Percentiles rank a stretch among this genome's conserved stretches.
Evolutionary conservation across 2,113 vertebrate species (phyloP).

Genomic region (Dipodomys merriami): DNA sequence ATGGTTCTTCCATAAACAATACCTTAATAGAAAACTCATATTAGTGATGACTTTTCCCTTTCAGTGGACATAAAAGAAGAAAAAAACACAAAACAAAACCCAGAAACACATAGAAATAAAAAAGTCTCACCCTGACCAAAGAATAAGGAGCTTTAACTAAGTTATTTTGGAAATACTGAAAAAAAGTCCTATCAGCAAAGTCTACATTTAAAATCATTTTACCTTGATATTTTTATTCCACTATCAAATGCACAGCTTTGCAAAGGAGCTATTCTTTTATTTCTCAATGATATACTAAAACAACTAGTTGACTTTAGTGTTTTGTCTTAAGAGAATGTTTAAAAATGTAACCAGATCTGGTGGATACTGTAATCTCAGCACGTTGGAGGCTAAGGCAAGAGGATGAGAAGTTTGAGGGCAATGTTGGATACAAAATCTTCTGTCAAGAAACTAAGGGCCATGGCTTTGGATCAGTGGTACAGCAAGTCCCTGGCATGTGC

Average conservation of each 20-base stretch:
- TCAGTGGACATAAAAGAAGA: not conserved
- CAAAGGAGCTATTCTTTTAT: constrained; percentile 3
- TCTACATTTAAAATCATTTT: constrained; percentile 11
- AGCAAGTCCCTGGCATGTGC: too few species aligned
- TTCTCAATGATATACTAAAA: constrained; percentile 41
- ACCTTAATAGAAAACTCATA: constrained; percentile 12
- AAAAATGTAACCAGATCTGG: too few species aligned
- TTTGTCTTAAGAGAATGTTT: constrained; percentile 8
- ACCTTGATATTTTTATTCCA: not conserved
- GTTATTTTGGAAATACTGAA: not conserved
- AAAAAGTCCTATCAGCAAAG: constrained; percentile 30
- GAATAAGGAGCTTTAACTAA: constrained; percentile 28
- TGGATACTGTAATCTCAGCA: too few species aligned
- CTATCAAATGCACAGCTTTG: not conserved
- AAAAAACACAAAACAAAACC: too few species aligned
- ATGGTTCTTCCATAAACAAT: constrained; percentile 31
- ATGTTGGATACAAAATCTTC: too few species aligned
- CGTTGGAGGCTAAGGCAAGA: too few species aligned
- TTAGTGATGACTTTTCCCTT: constrained; percentile 10
- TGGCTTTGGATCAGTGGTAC: too few species aligned
- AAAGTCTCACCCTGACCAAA: constrained; percentile 3
- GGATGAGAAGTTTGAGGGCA: too few species aligned
- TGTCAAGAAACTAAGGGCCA: too few species aligned
- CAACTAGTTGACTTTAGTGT: not conserved
- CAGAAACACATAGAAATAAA: constrained; percentile 26